These are phyloP conservation scores for Scomber japonicus DNA, from an alignment of 2,113 vertebrate species.

Conservation along the genomic window DNA sequence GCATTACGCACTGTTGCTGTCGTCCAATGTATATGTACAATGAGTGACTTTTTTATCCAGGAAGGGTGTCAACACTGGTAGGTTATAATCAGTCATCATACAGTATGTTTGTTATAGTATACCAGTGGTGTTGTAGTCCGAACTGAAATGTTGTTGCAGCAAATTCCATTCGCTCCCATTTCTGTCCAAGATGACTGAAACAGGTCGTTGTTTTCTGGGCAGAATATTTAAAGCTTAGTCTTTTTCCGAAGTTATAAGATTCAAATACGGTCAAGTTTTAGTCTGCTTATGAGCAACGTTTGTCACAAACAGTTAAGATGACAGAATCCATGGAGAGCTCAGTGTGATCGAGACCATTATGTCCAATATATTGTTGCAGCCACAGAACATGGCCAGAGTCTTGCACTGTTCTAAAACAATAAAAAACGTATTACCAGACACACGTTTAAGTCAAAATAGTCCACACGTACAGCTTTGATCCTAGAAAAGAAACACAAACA, in stretches of 20 bases:
- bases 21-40: slow-evolving; percentile 75
- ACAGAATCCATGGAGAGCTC: slow-evolving; percentile 38
- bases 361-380: slow-evolving; percentile 40
- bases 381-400: slow-evolving; percentile 32
- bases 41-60: slow-evolving; percentile 37
- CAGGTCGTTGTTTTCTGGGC: slow-evolving; percentile 4
- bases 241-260: slow-evolving; percentile 49
- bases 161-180: slow-evolving; percentile 48
- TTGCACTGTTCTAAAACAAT: slow-evolving; percentile 33
- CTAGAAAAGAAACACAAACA: slow-evolving; percentile 66
- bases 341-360: slow-evolving; percentile 15
- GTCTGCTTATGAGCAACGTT: slow-evolving; percentile 43
- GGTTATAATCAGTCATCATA: slow-evolving; percentile 27
- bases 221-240: slow-evolving; percentile 75
- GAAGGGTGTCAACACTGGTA: slow-evolving; percentile 41
- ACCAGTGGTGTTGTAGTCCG: slow-evolving; percentile 27
- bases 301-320: slow-evolving; percentile 46
- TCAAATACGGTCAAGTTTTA: slow-evolving; percentile 36
- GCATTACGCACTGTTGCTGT: slow-evolving; percentile 50
- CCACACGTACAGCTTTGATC: slow-evolving; percentile 67
- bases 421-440: slow-evolving; percentile 61
- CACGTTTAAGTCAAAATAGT: slow-evolving; percentile 64
- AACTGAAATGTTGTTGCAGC: slow-evolving; percentile 50
- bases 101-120: slow-evolving; percentile 14
- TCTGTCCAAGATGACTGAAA: slow-evolving; percentile 27